Base-by-base conservation (phyloP, 1,140 invertebrate species). In the Melipona quadrifasciata region DNA sequence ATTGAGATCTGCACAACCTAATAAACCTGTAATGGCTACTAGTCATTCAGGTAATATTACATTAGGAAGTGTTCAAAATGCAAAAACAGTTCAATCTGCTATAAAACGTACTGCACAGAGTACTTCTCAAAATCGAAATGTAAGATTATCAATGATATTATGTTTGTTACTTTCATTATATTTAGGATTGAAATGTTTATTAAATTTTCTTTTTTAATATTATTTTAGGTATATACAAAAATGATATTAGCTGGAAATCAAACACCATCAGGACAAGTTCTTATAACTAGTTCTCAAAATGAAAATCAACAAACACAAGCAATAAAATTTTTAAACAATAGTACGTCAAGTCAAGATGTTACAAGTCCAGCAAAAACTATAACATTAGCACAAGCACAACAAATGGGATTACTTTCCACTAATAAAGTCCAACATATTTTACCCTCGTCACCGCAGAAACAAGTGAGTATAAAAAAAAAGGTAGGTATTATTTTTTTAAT, bases 321-420 rank as follows among this genome's bases (percentile, higher is more conserved):
- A 34, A 93, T 94, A 47, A 95, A 95, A 90, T 93, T 94, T 83
- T 82, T 94, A 75, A 93, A 91, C 70, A 94, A 91, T 77, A 92
- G 85, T 73, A 79, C 88, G 5, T 83, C 91, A 14, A 91, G 68
- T 90, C 92, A 92, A 53, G 85, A 82, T 64, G 89, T 94, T 53
- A 89, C 93, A 72, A 95, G 94, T 86, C 95, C 96, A 19, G 95
- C 96, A 64, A 97, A 97, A 95, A 95, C 96, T 21, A 96, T 97
- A 70, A 97, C 96, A 17, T 94, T 97, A 71, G 96, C 96, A 81
- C 96, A 97, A 92, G 96, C 96, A 21, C 96, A 96, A 89, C 96
- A 96, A 93, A 96, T 97, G 95, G 96, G 96, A 57, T 92, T 97
- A 73, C 84, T 97, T 24, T 93, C 95, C 39, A 91, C 95, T 55